Evolutionary conservation across 2,888 invertebrate species (phyloP).

Genomic region (Latrodectus hesperus): DNA sequence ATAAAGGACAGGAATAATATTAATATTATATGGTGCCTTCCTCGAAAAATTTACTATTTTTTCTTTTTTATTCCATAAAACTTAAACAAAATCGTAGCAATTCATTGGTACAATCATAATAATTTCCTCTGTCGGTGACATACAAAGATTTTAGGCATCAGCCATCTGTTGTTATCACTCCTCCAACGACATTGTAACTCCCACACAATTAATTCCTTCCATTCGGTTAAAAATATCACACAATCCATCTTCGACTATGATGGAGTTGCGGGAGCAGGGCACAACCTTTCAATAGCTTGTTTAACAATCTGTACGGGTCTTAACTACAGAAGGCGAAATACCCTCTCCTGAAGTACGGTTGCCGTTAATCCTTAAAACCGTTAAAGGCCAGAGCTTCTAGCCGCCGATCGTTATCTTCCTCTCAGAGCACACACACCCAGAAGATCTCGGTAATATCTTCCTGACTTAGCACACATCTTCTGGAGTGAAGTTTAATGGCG

Average conservation of each 20-base stretch:
- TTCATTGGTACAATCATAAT: too few species aligned
- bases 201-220: not conserved
- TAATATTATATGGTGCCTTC: too few species aligned
- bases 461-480: conserved; percentile 14
- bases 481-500: conserved; percentile 10
- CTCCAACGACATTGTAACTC: not conserved
- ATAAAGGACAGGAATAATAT: too few species aligned
- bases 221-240: not conserved
- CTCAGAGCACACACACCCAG: not conserved
- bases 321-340: not conserved
- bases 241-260: not conserved
- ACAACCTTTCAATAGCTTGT: conserved; percentile 1
- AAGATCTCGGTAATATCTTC: conserved; percentile 3
- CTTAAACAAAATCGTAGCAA: too few species aligned
- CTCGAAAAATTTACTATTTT: too few species aligned
- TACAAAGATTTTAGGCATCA: too few species aligned
- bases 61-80: too few species aligned
- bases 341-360: too few species aligned
- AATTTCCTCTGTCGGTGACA: too few species aligned
- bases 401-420: conserved; percentile 2
- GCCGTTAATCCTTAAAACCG: conserved; percentile 9
- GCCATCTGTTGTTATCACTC: too few species aligned
- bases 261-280: too few species aligned
- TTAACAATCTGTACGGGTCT: conserved; percentile 2
- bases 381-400: not conserved